Base-by-base conservation (phyloP, 1,140 invertebrate species). In the Schlechtendalia chinensis region DNA sequence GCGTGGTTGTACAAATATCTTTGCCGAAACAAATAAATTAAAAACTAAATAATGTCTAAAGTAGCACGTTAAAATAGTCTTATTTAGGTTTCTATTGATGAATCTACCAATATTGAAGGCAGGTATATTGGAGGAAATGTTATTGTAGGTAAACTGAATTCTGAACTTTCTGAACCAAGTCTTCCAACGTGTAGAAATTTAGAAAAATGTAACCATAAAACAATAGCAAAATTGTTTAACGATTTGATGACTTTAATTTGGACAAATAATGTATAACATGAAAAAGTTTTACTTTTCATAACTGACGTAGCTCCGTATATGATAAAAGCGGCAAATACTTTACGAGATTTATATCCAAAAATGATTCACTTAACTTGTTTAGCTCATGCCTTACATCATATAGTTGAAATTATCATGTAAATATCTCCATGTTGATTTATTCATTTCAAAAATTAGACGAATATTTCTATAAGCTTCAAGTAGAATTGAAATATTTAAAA, bases 231-330 rank as follows among this genome's bases (percentile, higher is more conserved):
- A 14, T 53, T 53, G 11, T 45, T 45, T 45, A 45, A 53, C 50
- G 50, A 53, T 53, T 53, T 14, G 16, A 53, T 53, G 50, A 53
- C 8, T 54, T 54, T 54, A 54, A 1, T 54, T 54, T 54, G 53
- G 16, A 16, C 14, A 14, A 54, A 54, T 54, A 54, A 54, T 19
- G 16, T 54, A 54, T 1, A 54, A 19, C 16, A 54, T 54, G 71
- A 74, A 27, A 0, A 74, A 74, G 71, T 74, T 19, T 53, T 39
- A 27, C 53, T 77, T 16, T 77, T 77, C 16, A 24, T 77, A 11
- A 77, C 54, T 17, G 74, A 77, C n/a, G 74, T 27, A 17, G 72
- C 72, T 32, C 72, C 72, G 12, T 77, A 77, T 58, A 77, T 77
- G 54, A n/a, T 77, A 5, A 39, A 56, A 45, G 54, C 74, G 5